phyloP scores from a whole-genome alignment of 2,888 invertebrate genomes.

The Meandrusa payeni region DNA sequence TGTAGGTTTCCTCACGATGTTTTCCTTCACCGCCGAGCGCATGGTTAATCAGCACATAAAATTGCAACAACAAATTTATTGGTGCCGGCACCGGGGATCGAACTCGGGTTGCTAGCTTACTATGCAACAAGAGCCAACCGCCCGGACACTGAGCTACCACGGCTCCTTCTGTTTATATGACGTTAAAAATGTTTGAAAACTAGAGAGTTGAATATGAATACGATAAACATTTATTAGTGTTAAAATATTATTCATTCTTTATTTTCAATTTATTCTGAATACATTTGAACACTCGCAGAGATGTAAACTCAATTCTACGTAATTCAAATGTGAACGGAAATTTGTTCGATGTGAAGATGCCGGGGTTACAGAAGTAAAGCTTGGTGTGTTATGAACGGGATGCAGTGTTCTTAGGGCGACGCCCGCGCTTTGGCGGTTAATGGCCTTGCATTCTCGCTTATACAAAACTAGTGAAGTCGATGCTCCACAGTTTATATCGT shows the following conservation, averaged over 20 bases:
- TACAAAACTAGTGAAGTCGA: conserved; percentile 11
- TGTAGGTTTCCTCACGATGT: too few relatives aligned
- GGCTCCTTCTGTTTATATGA: too few relatives aligned
- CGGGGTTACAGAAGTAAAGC: conserved; percentile 8
- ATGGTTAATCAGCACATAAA: too few relatives aligned
- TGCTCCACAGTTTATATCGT: conserved; percentile 5
- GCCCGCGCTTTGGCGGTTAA: conserved; percentile 23
- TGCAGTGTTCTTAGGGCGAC: conserved; percentile 19
- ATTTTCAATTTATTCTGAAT: conserved; percentile 29
- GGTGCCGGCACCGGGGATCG: too few relatives aligned
- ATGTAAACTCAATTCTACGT: conserved; percentile 42
- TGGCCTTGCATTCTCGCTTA: conserved; percentile 16
- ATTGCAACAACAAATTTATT: too few relatives aligned
- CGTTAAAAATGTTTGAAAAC: conserved; percentile 15
- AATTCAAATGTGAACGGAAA: conserved; percentile 41
- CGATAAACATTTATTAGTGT: conserved; percentile 14
- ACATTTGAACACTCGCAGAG: conserved; percentile 44
- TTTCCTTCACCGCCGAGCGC: too few relatives aligned
- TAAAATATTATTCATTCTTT: conserved; percentile 26
- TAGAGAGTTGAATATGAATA: conserved; percentile 8
- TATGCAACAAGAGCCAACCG: too few relatives aligned
- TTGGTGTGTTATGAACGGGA: conserved; percentile 15
- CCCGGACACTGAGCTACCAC: too few relatives aligned
- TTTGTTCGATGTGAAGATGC: conserved; percentile 25
- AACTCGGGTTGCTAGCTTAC: too few relatives aligned